Evolutionary conservation across 2,888 invertebrate species (phyloP), one percentile per base, ranked within the genome.

Genomic region (Platerodrilus igneus): DNA sequence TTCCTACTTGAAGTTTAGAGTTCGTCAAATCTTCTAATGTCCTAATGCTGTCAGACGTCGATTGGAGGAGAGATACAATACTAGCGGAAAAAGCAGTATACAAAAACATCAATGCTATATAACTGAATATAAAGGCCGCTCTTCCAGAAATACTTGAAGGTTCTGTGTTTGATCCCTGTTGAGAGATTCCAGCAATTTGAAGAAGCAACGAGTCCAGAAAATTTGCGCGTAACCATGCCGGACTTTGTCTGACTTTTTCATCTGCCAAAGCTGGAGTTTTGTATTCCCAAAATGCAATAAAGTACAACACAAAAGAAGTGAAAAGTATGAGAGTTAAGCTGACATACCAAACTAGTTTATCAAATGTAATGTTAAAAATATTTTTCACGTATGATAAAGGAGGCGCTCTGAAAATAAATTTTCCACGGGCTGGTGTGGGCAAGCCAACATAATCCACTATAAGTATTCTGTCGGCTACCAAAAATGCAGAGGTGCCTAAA

Each of bases 1-100:
- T 75, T 0, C 77, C 81, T 1, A 82, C 52, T 49, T 75, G 73
- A 5, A 84, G 62, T 0, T 79, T 77, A 1, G 79, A 78, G 8
- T 67, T 50, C 1, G 74, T 62, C 9, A 83, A 68, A 48, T 79
- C 76, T 0, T 70, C 59, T 7, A 78, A 46, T 1, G 71, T 75
- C 21, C 64, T 69, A 33, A 83, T 75, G 28, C 75, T 73, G 37
- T 70, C 66, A 0, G 79, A 75, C 0, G 79, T 76, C 0, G 81
- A 76, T 52, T 81, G 81, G 3, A 82, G 69, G 6, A 83, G 63
- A 4, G 79, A 80, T 2, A 83, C 79, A 26, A 83, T 79, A 58
- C 78, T 79, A 0, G 81, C 82, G 0, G 80, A 76, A 56, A 80
- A 82, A 0, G 81, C 77, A 0, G 78, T 76, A 59, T 79, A 81